Evolutionary conservation across 2,888 invertebrate species (phyloP).

Genomic region (Coenonympha glycerion): DNA sequence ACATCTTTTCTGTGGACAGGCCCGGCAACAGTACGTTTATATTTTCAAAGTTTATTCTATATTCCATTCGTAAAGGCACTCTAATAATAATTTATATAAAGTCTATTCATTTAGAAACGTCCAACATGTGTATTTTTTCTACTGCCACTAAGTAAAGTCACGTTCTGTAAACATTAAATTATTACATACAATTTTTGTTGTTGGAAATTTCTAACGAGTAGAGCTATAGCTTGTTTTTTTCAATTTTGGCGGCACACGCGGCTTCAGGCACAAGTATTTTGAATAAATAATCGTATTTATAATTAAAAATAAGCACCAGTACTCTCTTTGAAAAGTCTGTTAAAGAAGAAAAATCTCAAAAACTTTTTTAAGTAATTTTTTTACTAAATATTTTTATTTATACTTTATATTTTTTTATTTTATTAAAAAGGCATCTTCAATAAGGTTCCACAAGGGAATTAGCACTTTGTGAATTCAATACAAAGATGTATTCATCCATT

Average conservation of each 20-base stretch:
- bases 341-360: too few species aligned
- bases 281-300: not conserved
- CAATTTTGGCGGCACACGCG: constrained; percentile 3
- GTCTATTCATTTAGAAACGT: not conserved
- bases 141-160: too few species aligned
- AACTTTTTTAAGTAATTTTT: not conserved
- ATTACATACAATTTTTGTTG: not conserved
- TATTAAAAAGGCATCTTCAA: constrained; percentile 25
- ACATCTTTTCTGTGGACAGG: not conserved
- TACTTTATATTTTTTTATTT: not conserved
- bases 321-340: not conserved
- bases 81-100: not conserved
- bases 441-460: constrained; percentile 45
- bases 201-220: not conserved
- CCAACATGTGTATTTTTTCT: not conserved
- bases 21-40: not conserved
- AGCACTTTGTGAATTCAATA: constrained; percentile 52
- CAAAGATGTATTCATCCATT: constrained; percentile 16
- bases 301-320: constrained; percentile 13
- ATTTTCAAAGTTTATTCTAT: not conserved
- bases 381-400: not conserved
- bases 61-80: not conserved
- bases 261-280: constrained; percentile 6
- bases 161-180: not conserved
- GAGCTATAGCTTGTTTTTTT: not conserved